Percentiles rank a stretch among this genome's conserved stretches.
Conservation (phyloP, 2,113 vertebrate species). For the Crotalus viridis region DNA sequence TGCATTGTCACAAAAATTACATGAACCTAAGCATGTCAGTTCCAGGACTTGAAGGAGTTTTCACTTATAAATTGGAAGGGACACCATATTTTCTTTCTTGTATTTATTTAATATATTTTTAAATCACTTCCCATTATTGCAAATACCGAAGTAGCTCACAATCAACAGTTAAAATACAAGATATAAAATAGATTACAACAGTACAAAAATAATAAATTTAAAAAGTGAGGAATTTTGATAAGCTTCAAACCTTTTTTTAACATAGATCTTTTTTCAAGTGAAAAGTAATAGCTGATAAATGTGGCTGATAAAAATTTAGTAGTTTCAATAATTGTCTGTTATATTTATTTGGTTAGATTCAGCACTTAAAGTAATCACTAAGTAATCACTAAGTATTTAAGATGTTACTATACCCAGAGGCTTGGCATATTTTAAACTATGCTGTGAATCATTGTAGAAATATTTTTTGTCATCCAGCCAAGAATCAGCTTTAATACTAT, state of each 20-base stretch:
- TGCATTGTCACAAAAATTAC: not conserved
- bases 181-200: not conserved
- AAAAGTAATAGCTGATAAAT: not conserved
- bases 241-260: not conserved
- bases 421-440: slow-evolving; percentile 1
- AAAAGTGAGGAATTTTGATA: not conserved
- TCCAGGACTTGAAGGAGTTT: not conserved
- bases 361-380: not conserved
- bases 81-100: not conserved
- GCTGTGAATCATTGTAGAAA: not conserved
- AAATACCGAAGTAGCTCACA: not conserved
- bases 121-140: not conserved
- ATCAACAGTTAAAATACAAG: not conserved
- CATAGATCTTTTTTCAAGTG: not conserved
- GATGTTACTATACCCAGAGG: not conserved
- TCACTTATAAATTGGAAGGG: not conserved
- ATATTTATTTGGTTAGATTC: slow-evolving; percentile 8
- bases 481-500: slow-evolving; percentile 14
- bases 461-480: slow-evolving; percentile 2
- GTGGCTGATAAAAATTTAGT: not conserved
- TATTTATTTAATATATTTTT: not conserved
- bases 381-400: slow-evolving; percentile 5
- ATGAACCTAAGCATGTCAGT: not conserved
- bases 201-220: not conserved
- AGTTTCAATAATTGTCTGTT: not conserved